A percentile compares a stretch with the other conserved stretches of the same genome.
These are phyloP conservation scores for Meteorus sp. DNA, from an alignment of 1,140 invertebrate genomes.

Conservation along the genomic window DNA sequence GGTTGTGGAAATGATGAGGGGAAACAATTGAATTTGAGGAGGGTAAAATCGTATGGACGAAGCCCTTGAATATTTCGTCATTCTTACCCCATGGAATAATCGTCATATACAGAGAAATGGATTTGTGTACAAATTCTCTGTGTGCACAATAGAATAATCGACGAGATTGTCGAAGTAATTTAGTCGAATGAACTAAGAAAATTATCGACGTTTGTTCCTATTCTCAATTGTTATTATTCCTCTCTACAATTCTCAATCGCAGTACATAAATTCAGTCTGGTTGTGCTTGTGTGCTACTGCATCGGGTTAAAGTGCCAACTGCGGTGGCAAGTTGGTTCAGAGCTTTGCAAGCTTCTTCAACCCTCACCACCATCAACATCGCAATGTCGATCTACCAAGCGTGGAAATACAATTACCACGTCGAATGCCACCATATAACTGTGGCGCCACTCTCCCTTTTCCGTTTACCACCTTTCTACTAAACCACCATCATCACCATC, in stretches of 20 bases:
- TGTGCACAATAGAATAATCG: no score
- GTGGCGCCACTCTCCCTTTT: not conserved
- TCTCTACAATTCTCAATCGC: not conserved
- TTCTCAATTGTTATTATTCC: not conserved
- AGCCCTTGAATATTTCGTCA: no score
- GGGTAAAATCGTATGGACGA: no score
- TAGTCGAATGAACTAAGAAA: not conserved
- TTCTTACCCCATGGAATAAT: no score
- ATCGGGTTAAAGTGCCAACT: not conserved
- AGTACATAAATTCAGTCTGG: not conserved
- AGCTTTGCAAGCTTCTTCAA: slow-evolving; percentile 1
- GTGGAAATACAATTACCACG: slow-evolving; percentile 19
- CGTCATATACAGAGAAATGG: no score
- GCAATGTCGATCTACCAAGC: slow-evolving; percentile 12
- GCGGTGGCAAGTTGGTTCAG: not conserved
- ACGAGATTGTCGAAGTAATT: no score
- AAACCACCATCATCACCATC: not conserved
- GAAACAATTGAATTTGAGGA: no score
- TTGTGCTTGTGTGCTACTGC: not conserved
- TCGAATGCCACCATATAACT: slow-evolving; percentile 8
- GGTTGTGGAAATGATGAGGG: no score
- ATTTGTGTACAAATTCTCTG: no score
- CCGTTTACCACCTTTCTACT: not conserved
- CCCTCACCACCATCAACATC: not conserved
- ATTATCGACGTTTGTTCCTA: slow-evolving; percentile 14